These are phyloP conservation scores for Microcebus murinus DNA, from an alignment of 2,113 vertebrate genomes.

Conservation along the genomic window DNA sequence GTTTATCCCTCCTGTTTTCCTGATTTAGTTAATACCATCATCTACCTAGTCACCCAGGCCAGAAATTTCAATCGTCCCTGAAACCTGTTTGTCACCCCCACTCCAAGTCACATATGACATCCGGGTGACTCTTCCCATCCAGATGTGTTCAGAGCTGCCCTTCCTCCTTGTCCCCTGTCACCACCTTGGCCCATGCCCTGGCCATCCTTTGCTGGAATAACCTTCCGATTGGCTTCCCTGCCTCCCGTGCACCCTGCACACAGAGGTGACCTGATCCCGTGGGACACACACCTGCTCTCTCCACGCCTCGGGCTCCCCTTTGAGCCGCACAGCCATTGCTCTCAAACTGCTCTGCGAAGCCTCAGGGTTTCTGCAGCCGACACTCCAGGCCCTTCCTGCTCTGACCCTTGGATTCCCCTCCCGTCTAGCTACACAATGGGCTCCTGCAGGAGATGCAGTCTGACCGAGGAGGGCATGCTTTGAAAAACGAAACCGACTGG, in stretches of 20 bases:
- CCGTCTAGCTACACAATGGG: not conserved
- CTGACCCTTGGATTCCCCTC: not conserved
- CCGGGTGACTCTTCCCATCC: accelerated
- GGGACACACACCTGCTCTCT: not conserved
- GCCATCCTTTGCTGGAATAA: not conserved
- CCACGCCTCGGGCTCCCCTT: accelerated
- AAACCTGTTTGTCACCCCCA: not conserved
- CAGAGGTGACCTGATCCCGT: accelerated
- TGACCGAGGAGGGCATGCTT: not conserved
- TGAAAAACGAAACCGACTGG: not conserved
- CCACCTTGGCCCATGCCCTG: not conserved
- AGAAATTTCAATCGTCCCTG: not conserved
- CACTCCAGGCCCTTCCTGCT: not conserved
- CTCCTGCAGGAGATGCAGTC: not conserved
- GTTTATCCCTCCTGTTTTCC: not conserved
- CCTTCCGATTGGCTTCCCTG: not conserved
- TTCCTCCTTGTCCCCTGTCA: not conserved
- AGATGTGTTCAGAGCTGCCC: accelerated
- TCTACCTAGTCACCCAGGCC: not conserved
- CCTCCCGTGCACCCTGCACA: not conserved
- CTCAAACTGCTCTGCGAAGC: not conserved
- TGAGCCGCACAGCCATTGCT: accelerated
- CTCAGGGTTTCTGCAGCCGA: not conserved
- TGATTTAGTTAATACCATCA: not conserved
- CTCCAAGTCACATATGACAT: too few species aligned